Percentiles rank a stretch among this genome's conserved stretches.
These are phyloP conservation scores for Peromyscus aztecus DNA, from an alignment of 2,797 vertebrate genomes.

Conservation along the genomic window DNA sequence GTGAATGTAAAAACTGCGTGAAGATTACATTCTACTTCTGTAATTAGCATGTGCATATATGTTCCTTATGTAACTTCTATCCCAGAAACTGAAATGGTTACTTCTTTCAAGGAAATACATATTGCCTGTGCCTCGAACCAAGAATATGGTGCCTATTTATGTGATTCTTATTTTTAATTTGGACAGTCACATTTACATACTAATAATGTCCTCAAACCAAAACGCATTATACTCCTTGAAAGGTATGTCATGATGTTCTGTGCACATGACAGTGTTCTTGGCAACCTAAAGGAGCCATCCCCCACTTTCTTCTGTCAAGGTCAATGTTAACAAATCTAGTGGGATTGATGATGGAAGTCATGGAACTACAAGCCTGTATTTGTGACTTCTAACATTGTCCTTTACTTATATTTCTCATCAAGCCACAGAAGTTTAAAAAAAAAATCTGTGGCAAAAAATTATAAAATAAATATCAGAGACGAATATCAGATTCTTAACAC, in stretches of 20 bases:
- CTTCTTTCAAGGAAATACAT: constrained; percentile 37
- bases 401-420: constrained; percentile 24
- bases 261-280: constrained; percentile 33
- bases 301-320: neutral
- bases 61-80: neutral
- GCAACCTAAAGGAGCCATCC: constrained; percentile 1
- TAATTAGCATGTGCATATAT: constrained; percentile 31
- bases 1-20: neutral
- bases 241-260: constrained; percentile 53
- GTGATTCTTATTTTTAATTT: constrained; percentile 68
- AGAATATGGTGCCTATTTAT: neutral
- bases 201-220: constrained; percentile 51
- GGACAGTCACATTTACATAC: constrained; percentile 47
- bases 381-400: neutral
- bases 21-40: constrained; percentile 65
- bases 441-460: neutral
- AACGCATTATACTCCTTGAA: constrained; percentile 55
- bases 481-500: constrained; percentile 6
- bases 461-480: constrained; percentile 1
- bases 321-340: constrained; percentile 61
- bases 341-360: neutral
- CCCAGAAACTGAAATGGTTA: constrained; percentile 22
- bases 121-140: neutral
- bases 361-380: constrained; percentile 18
- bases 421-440: neutral